phyloP scores from a whole-genome alignment of 2,113 vertebrate species.

The Chloroceryle aenea region DNA sequence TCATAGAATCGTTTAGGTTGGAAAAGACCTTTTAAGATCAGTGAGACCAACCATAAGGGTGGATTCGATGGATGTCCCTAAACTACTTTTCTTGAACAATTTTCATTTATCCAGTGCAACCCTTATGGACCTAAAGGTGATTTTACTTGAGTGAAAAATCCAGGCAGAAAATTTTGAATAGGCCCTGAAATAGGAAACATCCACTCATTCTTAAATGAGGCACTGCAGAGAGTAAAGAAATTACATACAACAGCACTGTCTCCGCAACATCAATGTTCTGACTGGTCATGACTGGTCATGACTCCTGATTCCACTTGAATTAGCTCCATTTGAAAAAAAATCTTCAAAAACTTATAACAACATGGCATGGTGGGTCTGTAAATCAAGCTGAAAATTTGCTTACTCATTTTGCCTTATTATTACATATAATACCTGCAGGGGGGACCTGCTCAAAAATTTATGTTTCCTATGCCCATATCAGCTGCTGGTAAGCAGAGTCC shows the following conservation, averaged over 20 bases:
- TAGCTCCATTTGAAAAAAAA: neutral
- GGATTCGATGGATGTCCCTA: neutral
- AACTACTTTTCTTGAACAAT: neutral
- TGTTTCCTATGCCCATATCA: neutral
- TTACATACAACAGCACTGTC: neutral
- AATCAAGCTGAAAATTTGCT: neutral
- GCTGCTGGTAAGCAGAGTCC: neutral
- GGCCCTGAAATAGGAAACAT: neutral
- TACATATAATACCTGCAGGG: neutral
- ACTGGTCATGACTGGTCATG: too few relatives aligned
- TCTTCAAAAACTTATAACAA: neutral
- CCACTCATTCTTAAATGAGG: neutral
- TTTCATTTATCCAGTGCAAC: neutral
- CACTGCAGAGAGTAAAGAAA: neutral
- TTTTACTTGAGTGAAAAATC: neutral
- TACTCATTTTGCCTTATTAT: neutral
- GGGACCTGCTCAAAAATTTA: neutral
- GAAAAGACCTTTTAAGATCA: too few relatives aligned
- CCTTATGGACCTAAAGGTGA: neutral
- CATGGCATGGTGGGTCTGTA: neutral
- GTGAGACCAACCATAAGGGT: too few relatives aligned
- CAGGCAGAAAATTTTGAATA: neutral
- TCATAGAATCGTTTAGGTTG: too few relatives aligned
- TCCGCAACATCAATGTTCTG: slow-evolving; percentile 11
- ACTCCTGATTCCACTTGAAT: neutral